Conservation (phyloP, 2,888 invertebrate species). For the Nasonia oneida region DNA sequence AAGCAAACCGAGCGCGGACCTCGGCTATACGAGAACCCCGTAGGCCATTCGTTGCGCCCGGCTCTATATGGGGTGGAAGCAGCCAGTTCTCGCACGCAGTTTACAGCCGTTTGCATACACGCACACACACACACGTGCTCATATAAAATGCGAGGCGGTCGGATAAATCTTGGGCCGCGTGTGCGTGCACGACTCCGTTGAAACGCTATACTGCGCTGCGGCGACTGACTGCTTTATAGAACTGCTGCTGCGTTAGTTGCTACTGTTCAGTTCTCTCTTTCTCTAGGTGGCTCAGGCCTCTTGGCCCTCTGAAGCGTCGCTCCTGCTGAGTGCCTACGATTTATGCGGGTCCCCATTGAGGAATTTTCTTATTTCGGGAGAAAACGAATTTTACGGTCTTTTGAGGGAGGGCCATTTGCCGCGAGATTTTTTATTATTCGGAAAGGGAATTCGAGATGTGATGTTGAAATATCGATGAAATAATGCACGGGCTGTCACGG, state of each 20-base stretch:
- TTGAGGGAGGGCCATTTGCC: background rate
- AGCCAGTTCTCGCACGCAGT: background rate
- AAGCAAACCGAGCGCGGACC: background rate
- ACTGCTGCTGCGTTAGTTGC: background rate
- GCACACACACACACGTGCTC: background rate
- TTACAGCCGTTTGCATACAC: conserved; percentile 5
- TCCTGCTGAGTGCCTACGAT: background rate
- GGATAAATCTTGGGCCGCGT: conserved; percentile 36
- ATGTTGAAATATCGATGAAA: background rate
- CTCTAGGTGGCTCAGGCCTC: background rate
- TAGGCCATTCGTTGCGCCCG: conserved; percentile 3
- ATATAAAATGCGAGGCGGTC: conserved; percentile 20
- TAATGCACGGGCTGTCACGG: background rate
- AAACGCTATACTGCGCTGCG: background rate
- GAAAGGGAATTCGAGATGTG: background rate
- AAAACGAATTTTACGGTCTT: background rate
- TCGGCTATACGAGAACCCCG: background rate
- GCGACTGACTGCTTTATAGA: conserved; percentile 14
- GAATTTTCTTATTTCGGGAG: background rate
- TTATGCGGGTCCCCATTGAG: background rate
- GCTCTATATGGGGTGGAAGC: background rate
- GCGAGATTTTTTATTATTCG: background rate
- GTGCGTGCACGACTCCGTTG: background rate
- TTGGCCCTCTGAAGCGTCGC: background rate
- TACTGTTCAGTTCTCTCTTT: background rate